Base-by-base conservation (phyloP, 2,888 invertebrate species). In the Trissonchulus sp. region DNA sequence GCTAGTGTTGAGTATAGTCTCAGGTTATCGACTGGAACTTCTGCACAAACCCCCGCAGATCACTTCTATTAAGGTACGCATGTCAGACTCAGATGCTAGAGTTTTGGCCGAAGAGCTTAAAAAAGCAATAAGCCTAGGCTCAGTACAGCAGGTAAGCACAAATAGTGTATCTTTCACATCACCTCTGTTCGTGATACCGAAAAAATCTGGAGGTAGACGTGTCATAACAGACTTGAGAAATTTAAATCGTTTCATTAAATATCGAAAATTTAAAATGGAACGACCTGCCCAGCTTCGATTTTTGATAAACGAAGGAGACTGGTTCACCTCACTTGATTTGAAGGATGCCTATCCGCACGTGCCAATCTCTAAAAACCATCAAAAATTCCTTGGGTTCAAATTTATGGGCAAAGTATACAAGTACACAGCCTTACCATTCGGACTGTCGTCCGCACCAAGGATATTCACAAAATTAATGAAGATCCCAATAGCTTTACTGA, bases 391-490 rank as follows among this genome's bases (percentile, higher is more conserved):
- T 2, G n/a, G 69, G 15, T 34, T 69, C 33, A 8, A 34, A 15
- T 69, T 30, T 8, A 8, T 8, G n/a, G 33, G 35, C 35, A 34
- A 8, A 33, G 2, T 69, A 8, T 69, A 33, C n/a, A 30, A n/a
- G 18, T 69, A 30, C 35, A 69, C 34, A 34, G n/a, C 30, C 2
- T 34, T 69, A 18, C 69, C 69, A 2, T 69, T 69, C n/a, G 35
- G 69, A 30, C 69, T 69, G 15, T 69, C 69, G 18, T 18, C 33
- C 31, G 69, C 69, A 15, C 33, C 35, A 2, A 2, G 69, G 18
- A 33, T 69, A 8, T 69, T 69, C 35, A 69, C 69, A 69, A 69
- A 69, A 69, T n/a, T 69, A 18, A n/a, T 69, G 35, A 69, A 69
- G 35, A 8, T 33, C 3, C 18, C 33, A 3, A 33, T 34, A 30